Percentiles rank a stretch among this genome's conserved stretches.
These are phyloP conservation scores for Heliothis peltigera DNA, from an alignment of 2,888 invertebrate genomes.

Conservation along the genomic window DNA sequence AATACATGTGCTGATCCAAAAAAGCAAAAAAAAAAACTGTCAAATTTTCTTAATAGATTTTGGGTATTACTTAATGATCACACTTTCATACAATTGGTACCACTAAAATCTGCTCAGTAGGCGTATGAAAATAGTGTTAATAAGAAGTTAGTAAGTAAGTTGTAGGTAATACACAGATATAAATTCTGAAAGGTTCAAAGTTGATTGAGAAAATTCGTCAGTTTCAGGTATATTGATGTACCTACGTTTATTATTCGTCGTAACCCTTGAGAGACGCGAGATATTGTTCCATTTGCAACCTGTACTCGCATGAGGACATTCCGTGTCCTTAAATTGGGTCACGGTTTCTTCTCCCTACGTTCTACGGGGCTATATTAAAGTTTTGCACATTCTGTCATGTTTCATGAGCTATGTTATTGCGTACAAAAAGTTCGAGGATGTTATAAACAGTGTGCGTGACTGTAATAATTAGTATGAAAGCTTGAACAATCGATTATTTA, in stretches of 20 bases:
- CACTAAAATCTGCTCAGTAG: too few relatives aligned
- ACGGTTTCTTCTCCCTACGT: conserved; percentile 37
- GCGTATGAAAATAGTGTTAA: too few relatives aligned
- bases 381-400: conserved; percentile 32
- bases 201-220: too few relatives aligned
- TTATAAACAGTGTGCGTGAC: conserved; percentile 20
- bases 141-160: too few relatives aligned
- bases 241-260: conserved; percentile 6
- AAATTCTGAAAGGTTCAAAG: too few relatives aligned
- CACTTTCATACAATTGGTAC: too few relatives aligned
- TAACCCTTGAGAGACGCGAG: conserved; percentile 35
- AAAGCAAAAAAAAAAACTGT: too few relatives aligned
- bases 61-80: too few relatives aligned
- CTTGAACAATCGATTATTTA: conserved; percentile 22
- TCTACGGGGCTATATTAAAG: conserved; percentile 52
- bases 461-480: conserved; percentile 37
- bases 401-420: conserved; percentile 31
- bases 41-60: too few relatives aligned
- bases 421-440: conserved; percentile 26
- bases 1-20: too few relatives aligned
- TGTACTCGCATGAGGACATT: conserved; percentile 42
- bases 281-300: conserved; percentile 39
- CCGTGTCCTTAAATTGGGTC: conserved; percentile 45
- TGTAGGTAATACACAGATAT: too few relatives aligned
- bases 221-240: too few relatives aligned